Percentiles rank a stretch among this genome's conserved stretches.
phyloP scores from a whole-genome alignment of 2,888 invertebrate species.

The Willowsia nigromaculata region DNA sequence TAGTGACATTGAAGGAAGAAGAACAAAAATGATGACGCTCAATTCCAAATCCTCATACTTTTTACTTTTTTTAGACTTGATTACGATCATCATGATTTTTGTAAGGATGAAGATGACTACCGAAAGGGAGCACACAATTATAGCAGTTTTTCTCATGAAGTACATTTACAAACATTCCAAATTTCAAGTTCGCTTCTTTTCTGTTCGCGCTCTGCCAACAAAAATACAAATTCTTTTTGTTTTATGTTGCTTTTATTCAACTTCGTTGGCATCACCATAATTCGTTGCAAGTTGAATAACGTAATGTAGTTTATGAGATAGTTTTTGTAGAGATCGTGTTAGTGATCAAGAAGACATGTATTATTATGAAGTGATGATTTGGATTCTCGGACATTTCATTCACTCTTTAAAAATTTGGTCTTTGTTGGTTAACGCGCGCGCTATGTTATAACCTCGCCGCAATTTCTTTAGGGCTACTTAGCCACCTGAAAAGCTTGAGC shows the following conservation, averaged over 20 bases:
- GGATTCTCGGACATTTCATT: slow-evolving; percentile 23
- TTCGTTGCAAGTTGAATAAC: background rate
- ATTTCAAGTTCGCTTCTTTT: slow-evolving; percentile 1
- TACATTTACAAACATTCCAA: background rate
- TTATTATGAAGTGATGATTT: slow-evolving; percentile 23
- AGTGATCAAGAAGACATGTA: background rate
- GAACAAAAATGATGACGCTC: background rate
- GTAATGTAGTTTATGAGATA: slow-evolving; percentile 11
- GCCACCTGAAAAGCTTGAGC: slow-evolving; percentile 13
- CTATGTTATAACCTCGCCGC: slow-evolving; percentile 11
- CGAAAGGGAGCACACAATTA: slow-evolving; percentile 15
- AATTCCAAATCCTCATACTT: background rate
- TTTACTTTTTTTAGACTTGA: background rate
- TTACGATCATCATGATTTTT: background rate
- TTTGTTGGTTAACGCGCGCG: too few species aligned
- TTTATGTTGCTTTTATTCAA: background rate
- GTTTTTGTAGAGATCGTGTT: slow-evolving; percentile 21
- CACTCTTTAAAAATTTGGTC: background rate
- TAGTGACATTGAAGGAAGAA: background rate
- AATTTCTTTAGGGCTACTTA: background rate
- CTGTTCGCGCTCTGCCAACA: slow-evolving; percentile 2
- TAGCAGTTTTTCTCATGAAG: too few species aligned
- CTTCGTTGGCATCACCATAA: background rate
- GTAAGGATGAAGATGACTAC: background rate
- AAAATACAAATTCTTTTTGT: background rate